A percentile compares a stretch with the other conserved stretches of the same genome.
These are phyloP conservation scores for Ochropleura plecta DNA, from an alignment of 2,888 invertebrate genomes.

Conservation along the genomic window DNA sequence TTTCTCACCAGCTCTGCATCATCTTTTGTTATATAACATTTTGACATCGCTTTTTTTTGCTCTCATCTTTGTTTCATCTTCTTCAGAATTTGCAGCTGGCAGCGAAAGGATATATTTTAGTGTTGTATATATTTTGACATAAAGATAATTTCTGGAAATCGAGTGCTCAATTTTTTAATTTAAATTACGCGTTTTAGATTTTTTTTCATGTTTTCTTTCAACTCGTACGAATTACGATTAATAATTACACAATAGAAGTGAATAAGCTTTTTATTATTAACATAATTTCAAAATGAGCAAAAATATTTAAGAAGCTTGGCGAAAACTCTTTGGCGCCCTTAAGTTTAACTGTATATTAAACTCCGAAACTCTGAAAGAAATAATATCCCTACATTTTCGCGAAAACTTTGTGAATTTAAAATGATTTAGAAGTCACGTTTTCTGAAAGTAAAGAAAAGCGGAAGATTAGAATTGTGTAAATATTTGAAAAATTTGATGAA, in stretches of 20 bases:
- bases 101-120: slow-evolving; percentile 32
- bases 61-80: slow-evolving; percentile 59
- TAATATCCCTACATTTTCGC: not conserved
- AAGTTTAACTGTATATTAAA: slow-evolving; percentile 45
- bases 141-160: slow-evolving; percentile 5
- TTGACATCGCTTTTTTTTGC: slow-evolving; percentile 65
- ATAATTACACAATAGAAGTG: not conserved
- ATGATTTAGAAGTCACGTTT: slow-evolving; percentile 9
- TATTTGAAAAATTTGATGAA: slow-evolving; percentile 39
- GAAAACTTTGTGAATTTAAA: slow-evolving; percentile 19
- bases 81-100: slow-evolving; percentile 63
- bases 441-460: slow-evolving; percentile 2
- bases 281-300: not conserved
- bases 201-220: not conserved
- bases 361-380: slow-evolving; percentile 4
- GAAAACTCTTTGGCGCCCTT: slow-evolving; percentile 73
- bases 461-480: slow-evolving; percentile 16
- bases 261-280: not conserved
- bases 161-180: not conserved
- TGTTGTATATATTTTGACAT: slow-evolving; percentile 12
- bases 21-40: slow-evolving; percentile 78
- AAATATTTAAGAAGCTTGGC: slow-evolving; percentile 45
- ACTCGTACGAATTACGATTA: not conserved
- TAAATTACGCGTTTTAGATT: not conserved
- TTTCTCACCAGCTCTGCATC: slow-evolving; percentile 68